A percentile compares a stretch with the other conserved stretches of the same genome.
Conservation (phyloP, 2,113 vertebrate species). For the Gallinago media region DNA sequence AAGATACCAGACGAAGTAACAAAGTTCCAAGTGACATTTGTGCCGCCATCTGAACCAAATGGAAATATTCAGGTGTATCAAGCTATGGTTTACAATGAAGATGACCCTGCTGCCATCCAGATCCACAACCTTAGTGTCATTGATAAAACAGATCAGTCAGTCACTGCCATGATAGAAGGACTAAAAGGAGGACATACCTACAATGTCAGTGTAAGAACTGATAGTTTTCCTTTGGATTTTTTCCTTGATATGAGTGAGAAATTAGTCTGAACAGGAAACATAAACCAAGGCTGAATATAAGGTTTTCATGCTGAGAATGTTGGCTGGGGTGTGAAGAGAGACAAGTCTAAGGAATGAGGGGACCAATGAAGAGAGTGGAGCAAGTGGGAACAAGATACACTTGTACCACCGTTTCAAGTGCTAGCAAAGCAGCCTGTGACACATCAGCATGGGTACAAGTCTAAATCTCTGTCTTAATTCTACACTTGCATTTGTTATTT, state of each 20-base stretch:
- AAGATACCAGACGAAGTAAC: slow-evolving; percentile 90
- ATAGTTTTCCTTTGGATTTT: neutral
- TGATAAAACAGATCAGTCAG: slow-evolving; percentile 78
- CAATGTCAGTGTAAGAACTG: slow-evolving; percentile 86
- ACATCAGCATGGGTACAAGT: neutral
- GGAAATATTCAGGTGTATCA: slow-evolving; percentile 92
- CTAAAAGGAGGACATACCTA: slow-evolving; percentile 94
- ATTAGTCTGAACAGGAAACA: neutral
- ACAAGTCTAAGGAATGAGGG: neutral
- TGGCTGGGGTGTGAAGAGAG: neutral
- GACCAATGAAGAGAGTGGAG: neutral
- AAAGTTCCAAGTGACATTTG: slow-evolving; percentile 88
- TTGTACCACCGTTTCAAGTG: neutral
- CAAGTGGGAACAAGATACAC: neutral
- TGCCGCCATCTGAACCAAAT: slow-evolving; percentile 89
- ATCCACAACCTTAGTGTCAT: slow-evolving; percentile 84
- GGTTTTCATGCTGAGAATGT: neutral
- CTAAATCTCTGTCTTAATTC: neutral
- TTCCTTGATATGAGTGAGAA: neutral
- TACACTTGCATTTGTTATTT: neutral
- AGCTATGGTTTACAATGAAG: slow-evolving; percentile 85
- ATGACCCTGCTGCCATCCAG: slow-evolving; percentile 77
- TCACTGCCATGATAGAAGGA: slow-evolving; percentile 88
- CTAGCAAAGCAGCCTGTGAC: neutral
- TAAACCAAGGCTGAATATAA: neutral